Base-by-base conservation (phyloP, 2,888 invertebrate genomes). In the Drosophila stalkeri region DNA sequence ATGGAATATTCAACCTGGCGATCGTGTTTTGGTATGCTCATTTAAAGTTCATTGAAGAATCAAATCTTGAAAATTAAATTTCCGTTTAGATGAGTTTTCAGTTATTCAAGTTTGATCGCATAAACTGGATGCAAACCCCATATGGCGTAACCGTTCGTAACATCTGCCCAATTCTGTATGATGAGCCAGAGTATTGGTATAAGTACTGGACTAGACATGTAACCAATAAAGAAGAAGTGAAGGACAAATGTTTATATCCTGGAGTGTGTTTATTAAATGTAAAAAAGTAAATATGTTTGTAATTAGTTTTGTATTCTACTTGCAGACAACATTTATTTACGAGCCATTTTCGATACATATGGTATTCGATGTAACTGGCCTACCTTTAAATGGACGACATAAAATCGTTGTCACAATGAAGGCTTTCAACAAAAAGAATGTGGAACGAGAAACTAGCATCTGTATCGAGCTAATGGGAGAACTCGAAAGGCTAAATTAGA, bases 131-230 rank as follows among this genome's bases (percentile, higher is more conserved):
- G 9, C 57, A 52, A 39, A 67, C 77, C 1, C 4, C 60, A 2
- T 33, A 52, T 2, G 44, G 8, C 0, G 7, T 75, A 0, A 5
- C 9, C 3, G 0, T 39, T 1, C 0, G 0, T 2, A 31, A 63
- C 23, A 0, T 18, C 0, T 77, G 77, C 20, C 2, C 2, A 0
- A 0, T 16, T 3, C 7, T 78, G n/a, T 75, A 43, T 41, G 55
- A 78, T 2, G 5, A 27, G 12, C 14, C 47, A 0, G 62, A 64
- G 20, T 54, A 47, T 12, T 67, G 75, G 78, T 77, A 78, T 27
- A 27, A 27, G 0, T 12, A 8, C 14, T 78, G 75, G 71, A 56
- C 55, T 0, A 2, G 23, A 8, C 2, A 71, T n/a, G 2, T 78
- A 9, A 60, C 5, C 11, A 78, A 77, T 27, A 12, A 9, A 0